These are phyloP conservation scores for Doris montereyensis DNA, from an alignment of 2,888 invertebrate genomes.

Conservation along the genomic window DNA sequence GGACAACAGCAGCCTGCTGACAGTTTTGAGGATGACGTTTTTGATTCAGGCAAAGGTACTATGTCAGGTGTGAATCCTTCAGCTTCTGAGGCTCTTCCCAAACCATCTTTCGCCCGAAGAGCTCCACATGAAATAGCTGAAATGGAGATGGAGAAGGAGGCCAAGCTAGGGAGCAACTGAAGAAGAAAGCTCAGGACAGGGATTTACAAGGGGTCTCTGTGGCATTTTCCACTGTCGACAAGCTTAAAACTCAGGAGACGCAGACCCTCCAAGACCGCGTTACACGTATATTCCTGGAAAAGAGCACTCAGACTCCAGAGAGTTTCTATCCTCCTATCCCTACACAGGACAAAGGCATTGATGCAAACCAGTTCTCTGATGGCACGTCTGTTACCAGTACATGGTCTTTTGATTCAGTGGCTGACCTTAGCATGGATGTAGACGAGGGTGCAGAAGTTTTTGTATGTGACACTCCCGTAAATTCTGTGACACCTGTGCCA, in stretches of 20 bases:
- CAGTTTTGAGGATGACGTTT: constrained; percentile 42
- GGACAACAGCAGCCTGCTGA: constrained; percentile 26
- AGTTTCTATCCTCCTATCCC: constrained; percentile 47
- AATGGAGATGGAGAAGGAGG: constrained; percentile 30
- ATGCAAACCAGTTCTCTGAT: constrained; percentile 46
- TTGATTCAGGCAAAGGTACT: too few species aligned
- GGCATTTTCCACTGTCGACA: too few species aligned
- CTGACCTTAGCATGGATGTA: constrained; percentile 34
- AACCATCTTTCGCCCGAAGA: constrained; percentile 15
- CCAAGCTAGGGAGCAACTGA: background rate
- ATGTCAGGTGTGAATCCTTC: constrained; percentile 24
- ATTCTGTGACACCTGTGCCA: constrained; percentile 8
- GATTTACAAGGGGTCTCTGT: background rate
- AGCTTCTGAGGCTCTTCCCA: constrained; percentile 39
- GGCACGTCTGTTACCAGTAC: constrained; percentile 21
- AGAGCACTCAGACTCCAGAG: constrained; percentile 45
- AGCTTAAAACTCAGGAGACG: constrained; percentile 30
- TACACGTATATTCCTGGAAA: constrained; percentile 37
- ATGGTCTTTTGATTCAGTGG: constrained; percentile 36
- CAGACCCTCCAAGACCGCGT: constrained; percentile 27
- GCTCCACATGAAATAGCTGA: constrained; percentile 27
- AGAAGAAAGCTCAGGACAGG: constrained; percentile 29
- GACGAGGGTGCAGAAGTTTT: constrained; percentile 30
- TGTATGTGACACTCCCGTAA: background rate
- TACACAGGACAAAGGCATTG: constrained; percentile 45